Evolutionary conservation across 2,113 vertebrate species (phyloP).

Genomic region (Brachyistius frenatus): DNA sequence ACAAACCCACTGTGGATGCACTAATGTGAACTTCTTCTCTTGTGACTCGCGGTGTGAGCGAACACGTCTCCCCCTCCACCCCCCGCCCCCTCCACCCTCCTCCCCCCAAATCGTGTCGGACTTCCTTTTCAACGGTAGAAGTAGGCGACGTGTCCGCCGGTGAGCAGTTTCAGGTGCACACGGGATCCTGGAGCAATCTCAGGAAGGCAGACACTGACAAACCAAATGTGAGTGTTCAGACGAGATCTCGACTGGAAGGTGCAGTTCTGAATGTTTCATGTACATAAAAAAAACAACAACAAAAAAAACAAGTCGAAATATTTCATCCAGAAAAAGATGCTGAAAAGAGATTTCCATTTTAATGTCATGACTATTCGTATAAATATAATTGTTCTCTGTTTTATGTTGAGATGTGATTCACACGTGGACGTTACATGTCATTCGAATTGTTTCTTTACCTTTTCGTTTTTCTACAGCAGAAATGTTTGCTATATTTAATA

Average conservation of each 20-base stretch:
- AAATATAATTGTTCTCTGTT: constrained; percentile 62
- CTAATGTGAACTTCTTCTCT: too few relatives aligned
- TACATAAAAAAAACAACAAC: constrained; percentile 46
- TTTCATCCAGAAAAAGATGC: constrained; percentile 53
- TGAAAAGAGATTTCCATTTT: constrained; percentile 77
- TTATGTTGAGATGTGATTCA: constrained; percentile 69
- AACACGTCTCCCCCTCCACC: too few relatives aligned
- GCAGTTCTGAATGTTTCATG: constrained; percentile 76
- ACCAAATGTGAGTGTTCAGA: constrained; percentile 61
- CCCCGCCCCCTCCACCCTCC: too few relatives aligned
- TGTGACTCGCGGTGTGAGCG: too few relatives aligned
- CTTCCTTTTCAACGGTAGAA: not conserved
- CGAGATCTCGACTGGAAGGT: constrained; percentile 42
- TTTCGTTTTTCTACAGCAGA: constrained; percentile 58
- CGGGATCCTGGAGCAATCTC: constrained; percentile 17
- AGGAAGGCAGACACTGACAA: constrained; percentile 37
- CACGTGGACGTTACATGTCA: constrained; percentile 53
- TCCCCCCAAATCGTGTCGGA: not conserved
- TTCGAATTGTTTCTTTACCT: constrained; percentile 22
- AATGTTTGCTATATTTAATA: constrained; percentile 76
- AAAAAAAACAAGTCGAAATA: constrained; percentile 11
- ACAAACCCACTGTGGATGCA: too few relatives aligned
- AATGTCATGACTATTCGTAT: constrained; percentile 51
- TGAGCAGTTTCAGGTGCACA: constrained; percentile 6
- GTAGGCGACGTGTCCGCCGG: constrained; percentile 8